Evolutionary conservation across 2,797 vertebrate species (phyloP).

Genomic region (Coregonus suidteri): DNA sequence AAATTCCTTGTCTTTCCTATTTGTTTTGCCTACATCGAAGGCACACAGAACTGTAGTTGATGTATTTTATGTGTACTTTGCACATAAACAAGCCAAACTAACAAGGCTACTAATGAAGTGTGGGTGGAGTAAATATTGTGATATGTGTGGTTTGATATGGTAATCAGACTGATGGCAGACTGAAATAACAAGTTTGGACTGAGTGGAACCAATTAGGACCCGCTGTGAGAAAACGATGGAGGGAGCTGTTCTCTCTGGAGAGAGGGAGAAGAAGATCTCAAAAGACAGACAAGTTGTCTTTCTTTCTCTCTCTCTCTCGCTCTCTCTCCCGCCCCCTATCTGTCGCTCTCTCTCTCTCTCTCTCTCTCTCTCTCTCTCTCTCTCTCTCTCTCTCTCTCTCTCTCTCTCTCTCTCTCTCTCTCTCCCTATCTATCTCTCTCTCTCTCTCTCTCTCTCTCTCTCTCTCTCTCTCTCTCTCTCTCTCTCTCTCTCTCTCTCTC

Average conservation of each 20-base stretch:
- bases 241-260: slow-evolving; percentile 5
- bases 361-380: too few relatives aligned
- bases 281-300: not conserved
- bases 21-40: not conserved
- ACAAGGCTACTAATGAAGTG: not conserved
- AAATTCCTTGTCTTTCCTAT: not conserved
- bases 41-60: not conserved
- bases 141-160: not conserved
- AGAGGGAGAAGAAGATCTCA: slow-evolving; percentile 9
- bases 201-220: slow-evolving; percentile 33
- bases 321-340: not conserved
- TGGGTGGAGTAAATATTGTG: not conserved
- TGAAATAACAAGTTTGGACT: slow-evolving; percentile 12
- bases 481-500: not conserved
- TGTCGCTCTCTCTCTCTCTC: too few relatives aligned
- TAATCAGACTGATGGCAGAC: not conserved
- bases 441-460: too few relatives aligned
- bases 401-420: too few relatives aligned
- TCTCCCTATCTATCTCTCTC: too few relatives aligned
- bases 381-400: too few relatives aligned
- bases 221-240: slow-evolving; percentile 16
- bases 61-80: not conserved
- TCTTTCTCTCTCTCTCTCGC: not conserved
- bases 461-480: not conserved
- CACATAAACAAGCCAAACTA: slow-evolving; percentile 16